Percentiles rank a stretch among this genome's conserved stretches.
Conservation (phyloP, 2,888 invertebrate species). For the Vanessa cardui region DNA sequence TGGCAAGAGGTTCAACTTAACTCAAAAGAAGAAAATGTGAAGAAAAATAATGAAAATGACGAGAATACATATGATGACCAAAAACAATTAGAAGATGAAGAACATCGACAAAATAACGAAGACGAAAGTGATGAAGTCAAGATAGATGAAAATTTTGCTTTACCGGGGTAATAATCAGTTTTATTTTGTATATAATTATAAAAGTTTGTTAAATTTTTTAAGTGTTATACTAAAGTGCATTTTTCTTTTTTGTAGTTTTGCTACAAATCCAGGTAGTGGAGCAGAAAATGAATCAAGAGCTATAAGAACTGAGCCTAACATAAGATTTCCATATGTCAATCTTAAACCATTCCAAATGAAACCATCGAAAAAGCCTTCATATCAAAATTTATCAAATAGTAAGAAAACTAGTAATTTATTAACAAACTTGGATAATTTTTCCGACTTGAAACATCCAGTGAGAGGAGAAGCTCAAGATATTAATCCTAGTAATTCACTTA, state of each 20-base stretch:
- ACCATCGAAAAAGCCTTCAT: conserved; percentile 53
- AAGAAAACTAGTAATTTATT: conserved; percentile 65
- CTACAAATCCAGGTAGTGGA: conserved; percentile 65
- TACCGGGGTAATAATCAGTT: conserved; percentile 66
- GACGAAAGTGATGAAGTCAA: conserved; percentile 38
- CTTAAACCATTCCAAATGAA: conserved; percentile 76
- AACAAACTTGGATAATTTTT: conserved; percentile 65
- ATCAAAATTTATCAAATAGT: conserved; percentile 50
- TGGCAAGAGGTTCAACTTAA: conserved; percentile 65
- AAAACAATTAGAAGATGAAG: conserved; percentile 27
- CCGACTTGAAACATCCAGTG: conserved; percentile 64
- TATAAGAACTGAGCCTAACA: conserved; percentile 70
- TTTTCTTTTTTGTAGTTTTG: conserved; percentile 60
- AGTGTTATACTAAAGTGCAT: conserved; percentile 21
- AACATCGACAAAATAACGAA: conserved; percentile 36
- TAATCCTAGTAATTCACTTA: conserved; percentile 51
- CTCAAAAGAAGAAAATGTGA: conserved; percentile 40
- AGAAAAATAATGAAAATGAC: conserved; percentile 34
- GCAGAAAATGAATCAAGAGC: conserved; percentile 77
- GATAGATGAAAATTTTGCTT: conserved; percentile 67
- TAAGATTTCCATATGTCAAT: conserved; percentile 73
- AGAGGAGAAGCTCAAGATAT: conserved; percentile 74
- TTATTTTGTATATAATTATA: conserved; percentile 10
- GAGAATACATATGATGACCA: not conserved
- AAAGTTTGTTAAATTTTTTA: not conserved